Conservation (phyloP, 2,888 invertebrate species). For the Sacculina carcini region DNA sequence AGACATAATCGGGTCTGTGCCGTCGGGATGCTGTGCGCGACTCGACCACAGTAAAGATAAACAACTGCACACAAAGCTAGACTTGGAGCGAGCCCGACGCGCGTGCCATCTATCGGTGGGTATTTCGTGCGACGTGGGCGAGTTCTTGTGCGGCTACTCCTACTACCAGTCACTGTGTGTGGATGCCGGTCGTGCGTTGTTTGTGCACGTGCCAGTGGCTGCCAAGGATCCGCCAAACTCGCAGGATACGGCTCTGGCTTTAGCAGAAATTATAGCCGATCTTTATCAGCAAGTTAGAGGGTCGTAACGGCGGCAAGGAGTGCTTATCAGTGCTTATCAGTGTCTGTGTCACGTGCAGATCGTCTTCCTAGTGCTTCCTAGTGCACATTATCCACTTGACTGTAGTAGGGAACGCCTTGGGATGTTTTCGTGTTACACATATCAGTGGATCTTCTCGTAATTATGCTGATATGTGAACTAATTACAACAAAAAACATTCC, state of each 20-base stretch:
- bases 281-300: slow-evolving; percentile 11
- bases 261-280: slow-evolving; percentile 16
- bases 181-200: slow-evolving; percentile 31
- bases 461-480: no score
- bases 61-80: background rate
- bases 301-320: no score
- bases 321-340: no score
- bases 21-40: slow-evolving; percentile 5
- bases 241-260: slow-evolving; percentile 29
- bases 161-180: slow-evolving; percentile 46
- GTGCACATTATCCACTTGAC: no score
- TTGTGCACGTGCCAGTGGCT: slow-evolving; percentile 57
- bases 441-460: no score
- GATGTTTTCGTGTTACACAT: no score
- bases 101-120: background rate
- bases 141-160: slow-evolving; percentile 56
- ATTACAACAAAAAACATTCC: no score
- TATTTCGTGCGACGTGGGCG: slow-evolving; percentile 16
- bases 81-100: background rate
- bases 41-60: background rate
- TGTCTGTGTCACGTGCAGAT: no score
- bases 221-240: slow-evolving; percentile 30
- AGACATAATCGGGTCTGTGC: slow-evolving; percentile 9
- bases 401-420: no score
- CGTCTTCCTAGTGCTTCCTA: no score